These are phyloP conservation scores for Chironomus tepperi DNA, from an alignment of 1,140 invertebrate species.

Conservation along the genomic window DNA sequence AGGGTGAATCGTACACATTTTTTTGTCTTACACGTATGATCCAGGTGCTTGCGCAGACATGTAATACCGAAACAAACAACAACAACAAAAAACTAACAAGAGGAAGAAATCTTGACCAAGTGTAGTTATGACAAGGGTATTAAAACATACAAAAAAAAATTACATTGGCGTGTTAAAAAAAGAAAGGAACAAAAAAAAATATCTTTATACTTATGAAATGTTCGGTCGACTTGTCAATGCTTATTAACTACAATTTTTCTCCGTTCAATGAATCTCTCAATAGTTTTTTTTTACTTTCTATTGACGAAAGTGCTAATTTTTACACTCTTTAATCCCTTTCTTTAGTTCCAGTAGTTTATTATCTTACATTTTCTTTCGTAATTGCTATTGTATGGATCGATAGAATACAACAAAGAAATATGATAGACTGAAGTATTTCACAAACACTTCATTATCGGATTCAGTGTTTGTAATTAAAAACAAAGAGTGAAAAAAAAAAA, in stretches of 20 bases:
- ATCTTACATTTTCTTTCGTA: not conserved
- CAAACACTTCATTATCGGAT: too few species aligned
- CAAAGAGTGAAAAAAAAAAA: too few species aligned
- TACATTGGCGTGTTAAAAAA: too few species aligned
- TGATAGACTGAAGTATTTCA: not conserved
- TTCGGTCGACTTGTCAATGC: too few species aligned
- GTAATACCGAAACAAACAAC: too few species aligned
- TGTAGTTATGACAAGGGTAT: conserved; percentile 7
- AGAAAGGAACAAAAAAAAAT: too few species aligned
- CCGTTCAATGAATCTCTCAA: not conserved
- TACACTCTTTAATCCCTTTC: not conserved
- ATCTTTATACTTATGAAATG: too few species aligned
- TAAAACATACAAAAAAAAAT: not conserved
- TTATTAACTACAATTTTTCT: too few species aligned
- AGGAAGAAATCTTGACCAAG: not conserved
- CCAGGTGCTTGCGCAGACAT: not conserved
- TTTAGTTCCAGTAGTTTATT: not conserved
- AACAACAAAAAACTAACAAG: too few species aligned
- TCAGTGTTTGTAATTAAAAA: too few species aligned
- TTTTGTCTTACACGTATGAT: not conserved
- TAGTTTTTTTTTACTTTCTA: not conserved
- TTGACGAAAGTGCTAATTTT: conserved; percentile 7
- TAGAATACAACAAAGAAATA: not conserved
- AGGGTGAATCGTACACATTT: too few species aligned
- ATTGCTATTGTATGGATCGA: not conserved